Conservation (phyloP, 1,140 invertebrate species). For the Eciton burchellii region DNA sequence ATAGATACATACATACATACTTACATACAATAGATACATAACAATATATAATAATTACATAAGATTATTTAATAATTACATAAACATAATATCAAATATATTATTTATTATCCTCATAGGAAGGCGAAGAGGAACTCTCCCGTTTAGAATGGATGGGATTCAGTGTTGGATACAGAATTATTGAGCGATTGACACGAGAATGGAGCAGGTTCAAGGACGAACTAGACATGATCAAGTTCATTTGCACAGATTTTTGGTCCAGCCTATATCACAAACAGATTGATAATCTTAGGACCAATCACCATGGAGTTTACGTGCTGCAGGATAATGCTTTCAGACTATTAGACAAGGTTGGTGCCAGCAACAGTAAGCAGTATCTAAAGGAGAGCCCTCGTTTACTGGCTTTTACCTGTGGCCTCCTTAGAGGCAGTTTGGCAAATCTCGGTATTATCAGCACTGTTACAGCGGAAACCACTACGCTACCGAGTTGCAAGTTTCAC, state of each 20-base stretch:
- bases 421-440: slow-evolving; percentile 97
- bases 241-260: slow-evolving; percentile 99
- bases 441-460: slow-evolving; percentile 97
- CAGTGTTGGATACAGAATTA: slow-evolving; percentile 95
- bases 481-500: slow-evolving; percentile 98
- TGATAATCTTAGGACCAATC: slow-evolving; percentile 99
- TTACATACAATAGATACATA: too few species aligned
- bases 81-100: not conserved
- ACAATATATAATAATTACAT: too few species aligned
- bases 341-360: slow-evolving; percentile 91
- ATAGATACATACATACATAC: too few species aligned
- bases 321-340: slow-evolving; percentile 98
- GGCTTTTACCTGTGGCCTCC: slow-evolving; percentile 97
- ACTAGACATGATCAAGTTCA: slow-evolving; percentile 99
- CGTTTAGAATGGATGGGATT: slow-evolving; percentile 97
- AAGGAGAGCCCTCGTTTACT: slow-evolving; percentile 95
- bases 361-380: slow-evolving; percentile 95
- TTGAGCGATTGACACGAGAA: slow-evolving; percentile 97
- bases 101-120: slow-evolving; percentile 53
- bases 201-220: slow-evolving; percentile 98
- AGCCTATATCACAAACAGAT: slow-evolving; percentile 99
- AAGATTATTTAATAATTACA: too few species aligned
- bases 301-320: slow-evolving; percentile 99
- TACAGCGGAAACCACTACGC: slow-evolving; percentile 95
- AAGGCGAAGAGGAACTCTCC: slow-evolving; percentile 92